phyloP scores from a whole-genome alignment of 2,113 vertebrate genomes.

The Podarcis muralis region DNA sequence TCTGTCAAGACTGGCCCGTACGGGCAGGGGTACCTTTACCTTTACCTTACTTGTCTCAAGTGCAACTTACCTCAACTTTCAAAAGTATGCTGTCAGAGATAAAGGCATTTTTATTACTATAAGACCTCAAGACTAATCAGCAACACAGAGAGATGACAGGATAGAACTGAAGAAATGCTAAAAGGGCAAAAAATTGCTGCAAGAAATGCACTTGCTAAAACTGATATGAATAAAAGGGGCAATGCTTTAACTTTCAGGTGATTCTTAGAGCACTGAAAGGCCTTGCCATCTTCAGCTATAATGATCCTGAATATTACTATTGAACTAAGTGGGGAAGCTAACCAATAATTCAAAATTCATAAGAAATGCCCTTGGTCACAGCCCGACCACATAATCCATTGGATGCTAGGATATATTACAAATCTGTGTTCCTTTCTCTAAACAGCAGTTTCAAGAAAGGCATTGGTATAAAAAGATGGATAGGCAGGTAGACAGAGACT shows the following conservation, averaged over 20 bases:
- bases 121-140: background rate
- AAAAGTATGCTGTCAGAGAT: background rate
- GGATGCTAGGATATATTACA: too few species aligned
- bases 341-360: too few species aligned
- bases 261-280: slow-evolving; percentile 57
- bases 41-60: too few species aligned
- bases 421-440: background rate
- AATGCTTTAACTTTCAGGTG: slow-evolving; percentile 42
- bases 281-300: slow-evolving; percentile 1
- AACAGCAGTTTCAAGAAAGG: slow-evolving; percentile 17
- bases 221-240: slow-evolving; percentile 56
- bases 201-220: slow-evolving; percentile 27
- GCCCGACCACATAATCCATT: too few species aligned
- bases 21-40: too few species aligned
- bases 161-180: background rate
- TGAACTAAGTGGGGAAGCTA: background rate
- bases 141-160: background rate
- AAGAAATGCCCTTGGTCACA: too few species aligned
- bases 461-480: background rate
- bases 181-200: background rate
- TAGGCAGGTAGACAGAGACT: background rate
- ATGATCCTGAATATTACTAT: slow-evolving; percentile 36
- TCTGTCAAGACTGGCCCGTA: too few species aligned
- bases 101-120: background rate
- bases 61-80: background rate